Evolutionary conservation across 2,888 invertebrate species (phyloP).

Genomic region (Cosmopolites sordidus): DNA sequence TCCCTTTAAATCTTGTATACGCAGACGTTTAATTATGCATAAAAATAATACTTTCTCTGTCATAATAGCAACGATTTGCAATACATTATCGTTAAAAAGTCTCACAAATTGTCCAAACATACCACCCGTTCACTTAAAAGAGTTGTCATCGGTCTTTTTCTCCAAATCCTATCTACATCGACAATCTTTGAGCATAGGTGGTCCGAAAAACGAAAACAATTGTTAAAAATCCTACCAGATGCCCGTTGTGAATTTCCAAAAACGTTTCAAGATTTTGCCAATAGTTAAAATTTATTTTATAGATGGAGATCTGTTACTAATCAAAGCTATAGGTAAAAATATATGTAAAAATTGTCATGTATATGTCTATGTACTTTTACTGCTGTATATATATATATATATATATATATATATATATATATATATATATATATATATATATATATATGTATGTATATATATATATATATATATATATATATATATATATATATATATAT

Average conservation of each 20-base stretch:
- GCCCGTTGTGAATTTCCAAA: slow-evolving; percentile 23
- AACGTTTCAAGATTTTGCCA: slow-evolving; percentile 19
- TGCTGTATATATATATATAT: no score
- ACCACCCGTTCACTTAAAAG: slow-evolving; percentile 16
- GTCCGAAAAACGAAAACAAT: slow-evolving; percentile 27
- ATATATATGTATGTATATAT: no score
- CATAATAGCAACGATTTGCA: background rate
- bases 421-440: no score
- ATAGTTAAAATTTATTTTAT: slow-evolving; percentile 22
- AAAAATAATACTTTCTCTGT: background rate
- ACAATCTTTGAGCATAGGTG: slow-evolving; percentile 26
- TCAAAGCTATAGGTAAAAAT: no score
- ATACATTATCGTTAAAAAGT: background rate
- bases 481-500: no score
- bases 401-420: no score
- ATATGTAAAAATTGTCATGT: no score
- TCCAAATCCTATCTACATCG: slow-evolving; percentile 19
- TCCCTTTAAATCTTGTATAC: no score
- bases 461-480: no score
- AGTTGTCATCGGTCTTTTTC: slow-evolving; percentile 25
- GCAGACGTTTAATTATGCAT: no score
- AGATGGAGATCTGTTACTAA: slow-evolving; percentile 28
- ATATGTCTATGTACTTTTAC: no score
- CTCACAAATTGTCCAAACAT: slow-evolving; percentile 24
- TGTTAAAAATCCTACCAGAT: slow-evolving; percentile 26